Evolutionary conservation across 2,888 invertebrate species (phyloP).

Genomic region (Agonopterix alstromeriana): DNA sequence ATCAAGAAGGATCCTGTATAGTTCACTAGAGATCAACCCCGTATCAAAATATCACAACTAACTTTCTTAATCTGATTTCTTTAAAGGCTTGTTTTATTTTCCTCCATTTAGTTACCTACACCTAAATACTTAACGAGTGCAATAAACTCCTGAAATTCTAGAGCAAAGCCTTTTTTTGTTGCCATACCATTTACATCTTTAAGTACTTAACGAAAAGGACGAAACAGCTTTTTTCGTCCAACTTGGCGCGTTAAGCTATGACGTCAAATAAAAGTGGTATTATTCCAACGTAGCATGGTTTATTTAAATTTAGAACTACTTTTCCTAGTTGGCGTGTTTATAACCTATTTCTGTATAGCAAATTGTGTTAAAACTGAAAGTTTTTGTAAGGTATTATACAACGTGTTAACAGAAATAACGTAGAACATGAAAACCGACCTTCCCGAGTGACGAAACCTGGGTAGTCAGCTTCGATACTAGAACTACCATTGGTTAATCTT

Average conservation of each 20-base stretch:
- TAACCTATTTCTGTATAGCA: slow-evolving; percentile 21
- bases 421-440: not conserved
- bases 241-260: slow-evolving; percentile 19
- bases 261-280: slow-evolving; percentile 52
- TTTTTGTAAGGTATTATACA: not conserved
- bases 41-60: no score
- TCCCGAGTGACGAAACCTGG: no score
- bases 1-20: no score
- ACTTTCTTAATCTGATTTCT: no score
- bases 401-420: not conserved
- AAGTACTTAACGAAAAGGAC: not conserved
- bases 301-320: slow-evolving; percentile 19
- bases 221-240: slow-evolving; percentile 3
- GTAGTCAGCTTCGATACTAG: not conserved
- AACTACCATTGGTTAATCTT: not conserved
- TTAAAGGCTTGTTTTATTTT: no score
- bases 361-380: slow-evolving; percentile 9
- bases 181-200: not conserved
- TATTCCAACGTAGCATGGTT: slow-evolving; percentile 21
- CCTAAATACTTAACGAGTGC: not conserved
- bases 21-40: no score
- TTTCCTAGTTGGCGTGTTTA: slow-evolving; percentile 19
- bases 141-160: not conserved
- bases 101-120: no score
- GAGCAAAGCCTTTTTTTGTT: not conserved